phyloP scores from a whole-genome alignment of 2,797 vertebrate genomes.

The Emys orbicularis region DNA sequence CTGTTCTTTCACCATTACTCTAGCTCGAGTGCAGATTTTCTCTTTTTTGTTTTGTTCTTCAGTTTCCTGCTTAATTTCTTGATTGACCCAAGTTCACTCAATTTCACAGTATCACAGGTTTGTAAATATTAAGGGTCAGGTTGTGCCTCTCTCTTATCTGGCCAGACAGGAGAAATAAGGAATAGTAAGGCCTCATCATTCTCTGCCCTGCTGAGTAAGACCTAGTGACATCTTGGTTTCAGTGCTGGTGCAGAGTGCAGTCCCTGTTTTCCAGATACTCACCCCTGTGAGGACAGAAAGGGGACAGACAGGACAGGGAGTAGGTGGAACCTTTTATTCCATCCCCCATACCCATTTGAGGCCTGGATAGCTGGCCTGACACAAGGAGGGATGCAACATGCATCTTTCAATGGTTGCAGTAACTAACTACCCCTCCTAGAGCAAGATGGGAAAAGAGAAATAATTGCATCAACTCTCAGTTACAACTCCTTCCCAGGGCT shows the following conservation, averaged over 20 bases:
- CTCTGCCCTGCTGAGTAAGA: not conserved
- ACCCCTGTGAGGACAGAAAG: not conserved
- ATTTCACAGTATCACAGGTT: not conserved
- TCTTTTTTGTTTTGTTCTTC: not conserved
- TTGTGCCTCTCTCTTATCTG: not conserved
- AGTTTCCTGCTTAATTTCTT: slow-evolving; percentile 52
- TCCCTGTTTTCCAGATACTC: not conserved
- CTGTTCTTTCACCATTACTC: not conserved
- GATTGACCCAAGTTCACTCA: slow-evolving; percentile 50
- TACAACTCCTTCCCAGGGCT: not conserved
- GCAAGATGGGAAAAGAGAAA: not conserved
- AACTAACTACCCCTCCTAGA: not conserved
- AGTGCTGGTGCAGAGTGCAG: not conserved
- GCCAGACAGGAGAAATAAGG: not conserved
- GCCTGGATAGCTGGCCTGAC: not conserved
- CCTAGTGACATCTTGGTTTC: not conserved
- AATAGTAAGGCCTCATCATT: not conserved
- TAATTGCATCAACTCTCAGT: not conserved
- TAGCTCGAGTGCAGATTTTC: slow-evolving; percentile 16
- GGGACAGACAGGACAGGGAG: not conserved
- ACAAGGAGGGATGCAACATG: not conserved
- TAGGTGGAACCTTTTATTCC: not conserved
- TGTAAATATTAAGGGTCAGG: not conserved
- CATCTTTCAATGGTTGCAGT: not conserved
- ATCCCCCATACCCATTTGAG: not conserved